Evolutionary conservation across 1,140 invertebrate species (phyloP), one percentile per base, ranked within the genome.

Genomic region (Thereuonema tuberculata): DNA sequence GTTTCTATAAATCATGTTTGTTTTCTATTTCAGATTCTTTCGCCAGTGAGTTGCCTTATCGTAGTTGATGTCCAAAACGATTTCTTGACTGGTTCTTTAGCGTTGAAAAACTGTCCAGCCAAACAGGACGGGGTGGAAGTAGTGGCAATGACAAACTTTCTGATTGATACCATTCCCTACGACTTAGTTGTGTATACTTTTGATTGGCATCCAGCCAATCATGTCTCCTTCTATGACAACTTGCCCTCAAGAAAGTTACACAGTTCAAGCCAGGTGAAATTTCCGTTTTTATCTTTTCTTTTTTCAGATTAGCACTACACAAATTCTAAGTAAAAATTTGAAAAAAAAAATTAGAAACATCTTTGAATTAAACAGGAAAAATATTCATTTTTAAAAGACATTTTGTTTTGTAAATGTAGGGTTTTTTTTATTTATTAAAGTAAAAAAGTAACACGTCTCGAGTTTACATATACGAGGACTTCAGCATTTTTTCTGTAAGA

Each of bases 21-120:
- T 37, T 37, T 37, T 9, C 17, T 37, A 37, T 37, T 37, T 9
- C 31, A 87, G 85, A 87, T 90, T 70, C 82, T 92, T 52, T 79
- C 86, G 58, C 92, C 92, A 26, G 84, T 89, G 56, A 87, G 82
- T 69, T 93, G 86, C n/a, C 85, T 98, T 68, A 75, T 98, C 27
- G 83, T 98, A 61, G 89, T 98, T 53, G 95, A 98, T 75, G 93
- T 98, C 2, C 95, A 98, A 76, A 97, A 98, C 75, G 95, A 98
- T 76, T 98, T 98, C 75, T 95, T 98, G 68, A 83, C 84, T 59
- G 95, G 95, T 50, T 90, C 90, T 15, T 79, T 98, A 56, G 87
- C 95, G 67, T 87, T 98, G 67, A 87, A 84, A 70, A 85, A 93
- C 67, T 95, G 92, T 73, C 86, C 89, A 55, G 93, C 93, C 24